Evolutionary conservation across 2,113 vertebrate species (phyloP).

Genomic region (Mobula birostris): DNA sequence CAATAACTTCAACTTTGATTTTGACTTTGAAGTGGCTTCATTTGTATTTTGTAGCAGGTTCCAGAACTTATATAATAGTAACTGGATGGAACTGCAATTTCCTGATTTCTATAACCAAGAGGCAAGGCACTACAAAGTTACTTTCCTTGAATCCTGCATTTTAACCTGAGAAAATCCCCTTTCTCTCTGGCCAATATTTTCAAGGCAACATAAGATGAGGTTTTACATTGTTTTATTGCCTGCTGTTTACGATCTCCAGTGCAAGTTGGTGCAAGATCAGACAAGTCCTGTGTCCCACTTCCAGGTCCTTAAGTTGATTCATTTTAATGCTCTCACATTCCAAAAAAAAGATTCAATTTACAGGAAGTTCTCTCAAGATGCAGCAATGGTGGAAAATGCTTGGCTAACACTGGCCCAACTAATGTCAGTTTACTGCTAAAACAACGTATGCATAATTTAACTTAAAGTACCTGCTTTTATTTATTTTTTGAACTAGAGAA

Average conservation of each 20-base stretch:
- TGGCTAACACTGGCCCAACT: background rate
- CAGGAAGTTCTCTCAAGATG: background rate
- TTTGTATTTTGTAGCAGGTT: background rate
- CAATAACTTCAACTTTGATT: too few species aligned
- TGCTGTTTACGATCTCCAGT: background rate
- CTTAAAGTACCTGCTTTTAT: background rate
- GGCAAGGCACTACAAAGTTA: background rate
- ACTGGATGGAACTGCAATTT: background rate
- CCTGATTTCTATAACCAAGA: background rate
- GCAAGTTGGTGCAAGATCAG: background rate
- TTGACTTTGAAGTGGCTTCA: background rate
- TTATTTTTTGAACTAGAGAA: background rate
- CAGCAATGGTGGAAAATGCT: background rate
- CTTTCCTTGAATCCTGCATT: background rate
- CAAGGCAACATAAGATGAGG: background rate
- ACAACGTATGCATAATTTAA: background rate
- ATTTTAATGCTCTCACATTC: background rate
- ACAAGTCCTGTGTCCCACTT: background rate
- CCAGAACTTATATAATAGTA: background rate
- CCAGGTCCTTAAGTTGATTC: background rate
- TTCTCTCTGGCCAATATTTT: background rate
- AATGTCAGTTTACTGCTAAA: background rate
- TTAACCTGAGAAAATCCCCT: conserved; percentile 11
- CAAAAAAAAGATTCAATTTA: background rate
- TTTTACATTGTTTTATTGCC: conserved; percentile 6